Evolutionary conservation across 2,113 vertebrate genomes (phyloP), one percentile per base, ranked within the genome.

Genomic region (Pangasianodon gigas): DNA sequence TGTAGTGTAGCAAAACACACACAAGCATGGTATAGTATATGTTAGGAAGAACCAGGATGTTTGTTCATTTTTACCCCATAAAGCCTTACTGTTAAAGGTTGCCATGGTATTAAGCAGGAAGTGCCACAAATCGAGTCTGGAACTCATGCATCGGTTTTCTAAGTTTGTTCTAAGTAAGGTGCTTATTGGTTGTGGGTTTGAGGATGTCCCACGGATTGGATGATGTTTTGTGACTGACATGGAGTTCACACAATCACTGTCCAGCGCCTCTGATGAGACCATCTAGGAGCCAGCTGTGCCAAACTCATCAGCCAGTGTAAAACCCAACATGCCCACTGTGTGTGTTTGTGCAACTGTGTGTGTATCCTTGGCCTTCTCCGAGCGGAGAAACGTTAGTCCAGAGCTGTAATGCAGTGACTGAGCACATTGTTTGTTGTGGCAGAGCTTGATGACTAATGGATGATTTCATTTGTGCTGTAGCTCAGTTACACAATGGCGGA

Each of bases 1-100:
- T 98, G 93, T 19, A 89, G 21, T 9, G 89, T 13, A 56, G 58
- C 29, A 52, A 58, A 37, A 58, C 58, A 88, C 21, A 65, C 54
- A 81, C 14, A 52, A 32, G 2, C 24, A 88, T 2, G 6, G 32
- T 16, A 74, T 21, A 13, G 16, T 9, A 19, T 16, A 13, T 9
- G 69, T 87, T 77, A 44, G 32, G 13, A 75, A 81, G 58, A 65
- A 65, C 44, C 54, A 80, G 21, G 32, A 37, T 24, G 8, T 86
- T 41, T 86, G 6, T 54, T 37, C 14, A 56, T 56, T 75, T 56
- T 51, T 67, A 52, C 5, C 65, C 13, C 37, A 56, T 48, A 79
- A 60, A 87, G 21, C 13, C 71, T 87, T 71, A 88, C 79, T 69
- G n/a, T 41, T 69, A 11, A 26, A 88, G 3, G 44, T 14, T 58